phyloP scores from a whole-genome alignment of 2,888 invertebrate genomes.

The Polymixis flavicincta region DNA sequence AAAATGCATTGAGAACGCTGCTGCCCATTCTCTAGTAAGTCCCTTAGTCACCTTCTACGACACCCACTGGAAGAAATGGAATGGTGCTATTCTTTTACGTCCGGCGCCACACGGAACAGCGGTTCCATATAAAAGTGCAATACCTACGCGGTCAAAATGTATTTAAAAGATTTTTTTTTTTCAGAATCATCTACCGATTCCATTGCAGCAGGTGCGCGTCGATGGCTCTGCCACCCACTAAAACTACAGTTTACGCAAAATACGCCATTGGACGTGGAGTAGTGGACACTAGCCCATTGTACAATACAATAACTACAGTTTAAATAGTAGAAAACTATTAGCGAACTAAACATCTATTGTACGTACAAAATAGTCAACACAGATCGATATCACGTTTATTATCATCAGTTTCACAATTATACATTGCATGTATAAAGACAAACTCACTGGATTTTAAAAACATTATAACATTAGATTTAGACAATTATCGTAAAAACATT shows the following conservation, averaged over 20 bases:
- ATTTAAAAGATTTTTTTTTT: too few species aligned
- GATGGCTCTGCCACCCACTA: not conserved
- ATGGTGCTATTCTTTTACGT: too few species aligned
- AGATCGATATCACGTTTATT: conserved; percentile 40
- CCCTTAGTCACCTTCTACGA: too few species aligned
- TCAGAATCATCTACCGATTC: too few species aligned
- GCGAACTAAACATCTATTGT: conserved; percentile 9
- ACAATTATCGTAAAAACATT: conserved; percentile 1
- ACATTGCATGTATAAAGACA: conserved; percentile 40
- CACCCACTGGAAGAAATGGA: too few species aligned
- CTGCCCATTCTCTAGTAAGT: too few species aligned
- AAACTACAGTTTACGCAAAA: not conserved
- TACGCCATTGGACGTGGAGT: not conserved
- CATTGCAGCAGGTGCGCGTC: too few species aligned
- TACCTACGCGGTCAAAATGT: not conserved
- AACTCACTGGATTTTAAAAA: conserved; percentile 3
- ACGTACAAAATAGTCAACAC: conserved; percentile 42
- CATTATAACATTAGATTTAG: conserved; percentile 12
- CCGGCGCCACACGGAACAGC: too few species aligned
- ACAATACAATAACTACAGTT: not conserved
- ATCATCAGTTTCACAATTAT: conserved; percentile 20
- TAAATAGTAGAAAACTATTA: conserved; percentile 28
- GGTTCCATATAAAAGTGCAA: too few species aligned
- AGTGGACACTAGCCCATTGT: not conserved
- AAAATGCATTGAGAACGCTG: too few species aligned